Percentiles rank a stretch among this genome's conserved stretches.
phyloP scores from a whole-genome alignment of 2,113 vertebrate species.

The Cygnus buccinator region DNA sequence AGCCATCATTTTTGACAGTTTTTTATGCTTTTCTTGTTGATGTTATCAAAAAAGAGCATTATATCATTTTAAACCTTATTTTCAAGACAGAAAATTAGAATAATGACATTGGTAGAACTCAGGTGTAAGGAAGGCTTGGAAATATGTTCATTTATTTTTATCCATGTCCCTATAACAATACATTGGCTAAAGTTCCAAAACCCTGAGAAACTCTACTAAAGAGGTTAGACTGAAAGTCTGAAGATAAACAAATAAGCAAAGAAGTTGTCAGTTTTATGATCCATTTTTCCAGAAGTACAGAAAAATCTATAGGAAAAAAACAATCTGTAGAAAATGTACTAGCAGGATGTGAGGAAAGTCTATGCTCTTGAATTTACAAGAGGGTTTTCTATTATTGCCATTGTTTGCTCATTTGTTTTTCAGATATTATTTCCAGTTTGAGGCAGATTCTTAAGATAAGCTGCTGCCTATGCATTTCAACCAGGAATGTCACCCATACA shows the following conservation, averaged over 20 bases:
- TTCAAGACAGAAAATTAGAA: slow-evolving; percentile 2
- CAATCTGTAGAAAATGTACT: neutral
- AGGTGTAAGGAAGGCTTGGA: neutral
- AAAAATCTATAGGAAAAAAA: neutral
- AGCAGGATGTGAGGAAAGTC: neutral
- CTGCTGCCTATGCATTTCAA: neutral
- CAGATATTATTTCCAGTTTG: neutral
- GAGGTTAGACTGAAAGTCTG: neutral
- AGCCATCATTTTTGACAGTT: slow-evolving; percentile 6
- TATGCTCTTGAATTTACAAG: neutral
- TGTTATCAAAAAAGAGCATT: slow-evolving; percentile 1
- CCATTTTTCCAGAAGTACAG: neutral
- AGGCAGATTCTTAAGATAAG: neutral
- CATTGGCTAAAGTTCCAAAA: neutral
- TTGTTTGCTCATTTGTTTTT: neutral
- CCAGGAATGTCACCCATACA: neutral
- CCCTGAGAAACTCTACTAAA: neutral
- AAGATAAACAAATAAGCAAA: neutral
- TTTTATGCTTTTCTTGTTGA: neutral
- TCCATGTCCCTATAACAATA: neutral
- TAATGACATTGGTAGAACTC: neutral
- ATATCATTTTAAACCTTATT: neutral
- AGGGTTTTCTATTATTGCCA: neutral
- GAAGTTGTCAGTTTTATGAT: neutral
- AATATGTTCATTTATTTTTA: neutral